Conservation (phyloP, 2,113 vertebrate species). For the Pycnonotus jocosus region DNA sequence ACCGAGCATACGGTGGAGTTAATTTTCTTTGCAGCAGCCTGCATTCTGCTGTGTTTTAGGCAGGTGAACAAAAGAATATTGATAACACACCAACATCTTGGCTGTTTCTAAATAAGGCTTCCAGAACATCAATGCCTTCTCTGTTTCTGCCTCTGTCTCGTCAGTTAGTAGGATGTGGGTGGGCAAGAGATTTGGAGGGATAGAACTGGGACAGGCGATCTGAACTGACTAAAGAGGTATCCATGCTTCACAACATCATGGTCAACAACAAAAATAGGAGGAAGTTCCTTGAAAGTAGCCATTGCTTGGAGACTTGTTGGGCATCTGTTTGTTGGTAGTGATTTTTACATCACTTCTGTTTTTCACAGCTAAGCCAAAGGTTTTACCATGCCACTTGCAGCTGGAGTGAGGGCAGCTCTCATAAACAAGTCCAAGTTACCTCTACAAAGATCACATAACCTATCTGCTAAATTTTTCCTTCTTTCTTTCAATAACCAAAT, state of each 20-base stretch:
- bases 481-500: neutral
- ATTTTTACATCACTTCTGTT: neutral
- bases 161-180: fast-evolving
- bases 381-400: neutral
- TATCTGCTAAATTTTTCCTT: neutral
- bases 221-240: neutral
- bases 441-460: neutral
- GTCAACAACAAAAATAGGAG: neutral
- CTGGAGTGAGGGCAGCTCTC: neutral
- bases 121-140: neutral
- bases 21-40: neutral
- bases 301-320: neutral
- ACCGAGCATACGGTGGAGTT: neutral
- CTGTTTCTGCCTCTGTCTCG: neutral
- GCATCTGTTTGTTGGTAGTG: neutral
- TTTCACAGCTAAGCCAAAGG: neutral
- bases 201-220: neutral
- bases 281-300: neutral
- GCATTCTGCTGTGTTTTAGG: neutral
- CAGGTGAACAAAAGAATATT: neutral
- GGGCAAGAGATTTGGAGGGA: neutral
- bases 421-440: neutral
- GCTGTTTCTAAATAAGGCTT: neutral
- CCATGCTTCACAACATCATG: neutral
- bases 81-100: neutral